Base-by-base conservation (phyloP, 2,797 vertebrate species). In the Melopsittacus undulatus region DNA sequence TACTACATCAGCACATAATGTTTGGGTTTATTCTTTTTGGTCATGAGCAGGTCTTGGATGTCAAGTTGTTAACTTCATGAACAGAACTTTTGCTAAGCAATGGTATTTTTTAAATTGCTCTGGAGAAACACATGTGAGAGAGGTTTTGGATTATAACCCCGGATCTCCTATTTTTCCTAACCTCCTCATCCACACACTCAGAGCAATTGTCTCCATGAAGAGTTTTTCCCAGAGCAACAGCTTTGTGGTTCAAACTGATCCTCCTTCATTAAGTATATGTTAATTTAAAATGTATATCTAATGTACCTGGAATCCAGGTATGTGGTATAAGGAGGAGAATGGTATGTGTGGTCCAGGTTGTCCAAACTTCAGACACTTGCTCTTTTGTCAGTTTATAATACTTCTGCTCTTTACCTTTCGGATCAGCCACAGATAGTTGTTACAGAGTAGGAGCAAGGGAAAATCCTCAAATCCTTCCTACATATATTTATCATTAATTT, bases 301-400 rank as follows among this genome's bases (percentile, higher is more conserved):
- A 1, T 5, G 21, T 29, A 9, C 11, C 32, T 36, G 27, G n/a
- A 54, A 40, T 83, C 36, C n/a, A 51, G 23, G 20, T 13, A 7
- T 22, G 13, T 46, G 46, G 13, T 22, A 13, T 1, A 20, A 26
- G 38, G 16, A 49, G 32, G 17, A 27, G 29, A 59, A 62, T 22
- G 2, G 2, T n/a, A 5, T 16, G 6, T 27, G 40, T 29, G 21
- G 3, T 59, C 12, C 40, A 34, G 10, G 13, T 15, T 32, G 10
- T 30, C 26, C 61, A 63, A 20, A 66, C 5, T n/a, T 63, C 43
- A 57, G 38, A 11, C 19, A 13, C 8, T 51, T 10, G 11, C 0
- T 13, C 3, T 77, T 69, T 3, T 0, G 59, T 51, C 34, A 30
- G 26, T 11, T 2, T 83, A 9, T 43, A 40, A 8, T 3, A 24